Evolutionary conservation across 2,797 vertebrate species (phyloP).

Genomic region (Halcyon chelicuti): DNA sequence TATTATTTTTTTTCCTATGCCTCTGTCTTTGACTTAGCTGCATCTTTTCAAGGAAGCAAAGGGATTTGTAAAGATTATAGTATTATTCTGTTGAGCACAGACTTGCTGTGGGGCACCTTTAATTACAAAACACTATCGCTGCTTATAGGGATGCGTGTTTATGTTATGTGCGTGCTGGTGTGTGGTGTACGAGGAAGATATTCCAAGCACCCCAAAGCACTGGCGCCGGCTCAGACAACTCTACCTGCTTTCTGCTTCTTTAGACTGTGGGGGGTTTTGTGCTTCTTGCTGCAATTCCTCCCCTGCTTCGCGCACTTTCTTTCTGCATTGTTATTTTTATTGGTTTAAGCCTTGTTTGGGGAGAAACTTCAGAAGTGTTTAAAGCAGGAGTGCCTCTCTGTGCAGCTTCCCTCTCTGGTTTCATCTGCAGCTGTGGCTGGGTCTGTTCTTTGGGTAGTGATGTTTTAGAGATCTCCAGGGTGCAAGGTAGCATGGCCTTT

Average conservation of each 20-base stretch:
- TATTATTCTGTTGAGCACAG: constrained; percentile 78
- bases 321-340: neutral
- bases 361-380: neutral
- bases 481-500: neutral
- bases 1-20: constrained; percentile 74
- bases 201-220: neutral
- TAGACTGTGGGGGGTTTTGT: neutral
- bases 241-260: neutral
- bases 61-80: constrained; percentile 85
- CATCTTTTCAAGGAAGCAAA: constrained; percentile 81
- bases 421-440: neutral
- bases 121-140: constrained; percentile 85
- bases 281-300: neutral
- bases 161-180: neutral
- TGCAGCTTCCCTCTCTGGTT: neutral
- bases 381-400: neutral
- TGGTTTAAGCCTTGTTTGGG: neutral
- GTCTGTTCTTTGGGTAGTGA: neutral
- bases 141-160: constrained; percentile 44
- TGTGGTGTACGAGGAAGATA: neutral
- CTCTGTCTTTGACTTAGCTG: constrained; percentile 77
- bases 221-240: neutral
- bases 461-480: neutral
- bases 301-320: neutral
- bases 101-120: constrained; percentile 86